Evolutionary conservation across 2,113 vertebrate species (phyloP).

Genomic region (Zosterops borbonicus): DNA sequence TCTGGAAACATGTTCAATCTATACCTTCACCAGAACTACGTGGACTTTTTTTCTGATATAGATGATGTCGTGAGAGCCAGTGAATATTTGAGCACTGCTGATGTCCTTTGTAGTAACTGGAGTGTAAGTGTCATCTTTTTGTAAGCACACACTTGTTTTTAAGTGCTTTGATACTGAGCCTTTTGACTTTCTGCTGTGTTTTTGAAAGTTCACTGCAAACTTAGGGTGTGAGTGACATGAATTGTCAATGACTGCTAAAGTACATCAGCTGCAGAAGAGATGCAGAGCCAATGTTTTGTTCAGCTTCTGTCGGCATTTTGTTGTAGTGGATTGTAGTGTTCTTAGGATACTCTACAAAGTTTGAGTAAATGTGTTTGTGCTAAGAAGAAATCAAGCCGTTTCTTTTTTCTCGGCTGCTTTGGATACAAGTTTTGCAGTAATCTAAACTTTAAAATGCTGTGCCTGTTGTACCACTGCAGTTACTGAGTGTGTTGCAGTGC

Average conservation of each 20-base stretch:
- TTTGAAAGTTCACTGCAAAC: neutral
- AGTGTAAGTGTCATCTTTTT: slow-evolving; percentile 77
- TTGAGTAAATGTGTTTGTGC: neutral
- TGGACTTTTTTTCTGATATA: slow-evolving; percentile 88
- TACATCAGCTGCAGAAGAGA: neutral
- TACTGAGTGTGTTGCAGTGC: neutral
- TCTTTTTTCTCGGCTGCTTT: neutral
- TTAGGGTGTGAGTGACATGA: neutral
- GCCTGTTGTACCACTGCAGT: neutral
- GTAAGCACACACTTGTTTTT: neutral
- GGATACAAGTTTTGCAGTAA: neutral
- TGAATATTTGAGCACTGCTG: slow-evolving; percentile 91
- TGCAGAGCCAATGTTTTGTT: neutral
- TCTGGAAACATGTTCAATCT: slow-evolving; percentile 89
- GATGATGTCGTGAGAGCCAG: slow-evolving; percentile 88
- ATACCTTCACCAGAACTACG: slow-evolving; percentile 96
- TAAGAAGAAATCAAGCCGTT: neutral
- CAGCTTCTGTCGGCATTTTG: neutral
- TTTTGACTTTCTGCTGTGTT: rapidly evolving
- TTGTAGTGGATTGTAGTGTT: neutral
- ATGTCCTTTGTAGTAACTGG: slow-evolving; percentile 87
- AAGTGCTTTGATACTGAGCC: neutral
- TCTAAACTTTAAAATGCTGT: neutral
- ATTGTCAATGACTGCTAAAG: neutral
- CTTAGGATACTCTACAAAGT: neutral